Conservation (phyloP, 2,797 vertebrate species). For the Microcaecilia unicolor region DNA sequence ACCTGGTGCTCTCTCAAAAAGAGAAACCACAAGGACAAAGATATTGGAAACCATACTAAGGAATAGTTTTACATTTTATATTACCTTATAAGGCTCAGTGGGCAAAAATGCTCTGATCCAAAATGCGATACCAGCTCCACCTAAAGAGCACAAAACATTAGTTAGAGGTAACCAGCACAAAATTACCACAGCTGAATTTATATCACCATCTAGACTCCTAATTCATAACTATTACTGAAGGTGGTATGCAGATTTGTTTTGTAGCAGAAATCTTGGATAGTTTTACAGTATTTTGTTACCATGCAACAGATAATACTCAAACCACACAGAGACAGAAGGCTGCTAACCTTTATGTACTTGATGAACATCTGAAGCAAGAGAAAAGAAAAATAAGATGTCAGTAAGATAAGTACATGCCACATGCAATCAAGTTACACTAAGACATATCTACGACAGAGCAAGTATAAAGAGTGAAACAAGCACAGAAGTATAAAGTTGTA, state of each 20-base stretch:
- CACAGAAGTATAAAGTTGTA: conserved; percentile 30
- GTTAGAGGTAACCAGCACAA: conserved; percentile 9
- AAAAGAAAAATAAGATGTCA: conserved; percentile 69
- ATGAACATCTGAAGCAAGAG: conserved; percentile 97
- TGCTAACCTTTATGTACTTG: conserved; percentile 99
- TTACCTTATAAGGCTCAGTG: conserved; percentile 95
- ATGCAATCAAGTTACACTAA: conserved; percentile 53
- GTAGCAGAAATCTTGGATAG: conserved; percentile 26
- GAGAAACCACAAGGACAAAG: too few species aligned
- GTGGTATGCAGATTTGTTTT: conserved; percentile 15
- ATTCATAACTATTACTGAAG: conserved; percentile 14
- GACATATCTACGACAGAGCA: conserved; percentile 20
- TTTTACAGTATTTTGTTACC: conserved; percentile 27
- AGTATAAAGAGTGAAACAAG: conserved; percentile 16
- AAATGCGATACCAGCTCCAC: conserved; percentile 93
- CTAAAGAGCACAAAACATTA: conserved; percentile 48
- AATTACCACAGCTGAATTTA: neutral
- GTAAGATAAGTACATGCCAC: conserved; percentile 72
- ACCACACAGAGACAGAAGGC: conserved; percentile 59
- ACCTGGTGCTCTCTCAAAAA: too few species aligned
- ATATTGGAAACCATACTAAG: neutral
- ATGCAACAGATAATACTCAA: conserved; percentile 57
- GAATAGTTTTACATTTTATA: conserved; percentile 33
- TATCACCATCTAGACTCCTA: neutral
- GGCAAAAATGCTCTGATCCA: conserved; percentile 95